Evolutionary conservation across 2,888 invertebrate genomes (phyloP).

Genomic region (Lasius platythorax): DNA sequence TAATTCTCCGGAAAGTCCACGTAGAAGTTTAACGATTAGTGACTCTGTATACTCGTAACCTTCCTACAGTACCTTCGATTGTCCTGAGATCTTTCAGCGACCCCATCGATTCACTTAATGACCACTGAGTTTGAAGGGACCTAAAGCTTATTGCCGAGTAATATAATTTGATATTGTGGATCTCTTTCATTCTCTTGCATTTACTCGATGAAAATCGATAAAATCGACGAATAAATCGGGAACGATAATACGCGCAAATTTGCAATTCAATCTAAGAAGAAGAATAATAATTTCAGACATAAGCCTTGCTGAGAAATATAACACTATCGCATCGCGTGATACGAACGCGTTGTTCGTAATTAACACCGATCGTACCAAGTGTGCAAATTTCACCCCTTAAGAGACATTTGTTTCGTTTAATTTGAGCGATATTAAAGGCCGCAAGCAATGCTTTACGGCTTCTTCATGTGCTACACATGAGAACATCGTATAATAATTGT

Average conservation of each 20-base stretch:
- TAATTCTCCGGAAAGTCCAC: slow-evolving; percentile 69
- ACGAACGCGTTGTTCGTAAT: background rate
- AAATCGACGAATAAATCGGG: background rate
- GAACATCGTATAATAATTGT: background rate
- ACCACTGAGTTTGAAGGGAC: slow-evolving; percentile 39
- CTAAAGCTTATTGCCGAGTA: slow-evolving; percentile 33
- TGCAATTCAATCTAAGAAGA: background rate
- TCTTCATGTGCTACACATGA: background rate
- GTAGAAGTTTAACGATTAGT: slow-evolving; percentile 77
- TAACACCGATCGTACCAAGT: slow-evolving; percentile 12
- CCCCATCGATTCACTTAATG: slow-evolving; percentile 40
- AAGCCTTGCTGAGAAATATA: background rate
- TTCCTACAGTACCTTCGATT: slow-evolving; percentile 18
- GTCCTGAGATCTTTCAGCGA: slow-evolving; percentile 7
- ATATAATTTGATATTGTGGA: slow-evolving; percentile 22
- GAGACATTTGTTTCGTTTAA: background rate
- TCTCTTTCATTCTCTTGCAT: background rate
- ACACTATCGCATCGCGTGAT: background rate
- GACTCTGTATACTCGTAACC: slow-evolving; percentile 37
- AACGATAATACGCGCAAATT: background rate
- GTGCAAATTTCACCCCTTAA: slow-evolving; percentile 4
- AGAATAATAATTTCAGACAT: slow-evolving; percentile 8
- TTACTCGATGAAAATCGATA: background rate
- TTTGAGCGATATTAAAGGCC: background rate
- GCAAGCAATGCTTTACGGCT: background rate